phyloP scores from a whole-genome alignment of 2,113 vertebrate genomes.

The Nerophis ophidion region DNA sequence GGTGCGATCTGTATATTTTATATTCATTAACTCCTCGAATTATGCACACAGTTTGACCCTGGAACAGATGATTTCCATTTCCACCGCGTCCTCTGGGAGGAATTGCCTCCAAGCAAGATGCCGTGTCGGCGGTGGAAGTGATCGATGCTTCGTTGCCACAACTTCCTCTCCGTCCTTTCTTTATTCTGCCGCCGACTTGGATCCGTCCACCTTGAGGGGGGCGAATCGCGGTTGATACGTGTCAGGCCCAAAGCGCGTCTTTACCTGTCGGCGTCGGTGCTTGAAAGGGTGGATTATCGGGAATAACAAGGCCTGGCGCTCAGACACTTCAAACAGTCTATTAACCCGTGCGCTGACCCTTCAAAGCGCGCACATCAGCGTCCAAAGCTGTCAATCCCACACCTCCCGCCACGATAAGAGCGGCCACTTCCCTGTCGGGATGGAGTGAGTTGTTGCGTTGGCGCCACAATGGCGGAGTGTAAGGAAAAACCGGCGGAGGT shows the following conservation, averaged over 20 bases:
- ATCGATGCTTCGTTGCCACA: too few relatives aligned
- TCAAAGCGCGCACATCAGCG: slow-evolving; percentile 17
- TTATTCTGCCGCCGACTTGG: background rate
- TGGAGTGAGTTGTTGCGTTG: slow-evolving; percentile 32
- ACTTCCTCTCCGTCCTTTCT: too few relatives aligned
- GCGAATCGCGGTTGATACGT: too few relatives aligned
- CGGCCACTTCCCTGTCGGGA: slow-evolving; percentile 18
- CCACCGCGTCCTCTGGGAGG: too few relatives aligned
- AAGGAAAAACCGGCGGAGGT: slow-evolving; percentile 56
- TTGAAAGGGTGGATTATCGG: slow-evolving; percentile 18
- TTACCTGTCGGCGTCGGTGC: slow-evolving; percentile 23
- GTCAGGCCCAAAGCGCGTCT: slow-evolving; percentile 13
- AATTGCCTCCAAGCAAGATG: too few relatives aligned
- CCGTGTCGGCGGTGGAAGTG: too few relatives aligned
- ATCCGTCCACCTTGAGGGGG: background rate
- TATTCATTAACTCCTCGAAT: too few relatives aligned
- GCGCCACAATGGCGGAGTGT: slow-evolving; percentile 17
- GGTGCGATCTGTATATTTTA: too few relatives aligned
- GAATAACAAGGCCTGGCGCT: slow-evolving; percentile 43
- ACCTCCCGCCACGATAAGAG: slow-evolving; percentile 29
- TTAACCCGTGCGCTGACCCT: slow-evolving; percentile 61
- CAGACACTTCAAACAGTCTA: slow-evolving; percentile 52
- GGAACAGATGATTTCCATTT: background rate
- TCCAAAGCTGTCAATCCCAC: slow-evolving; percentile 42
- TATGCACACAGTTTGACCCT: background rate